Evolutionary conservation across 2,113 vertebrate species (phyloP).

Genomic region (Chlorodrepanis virens): DNA sequence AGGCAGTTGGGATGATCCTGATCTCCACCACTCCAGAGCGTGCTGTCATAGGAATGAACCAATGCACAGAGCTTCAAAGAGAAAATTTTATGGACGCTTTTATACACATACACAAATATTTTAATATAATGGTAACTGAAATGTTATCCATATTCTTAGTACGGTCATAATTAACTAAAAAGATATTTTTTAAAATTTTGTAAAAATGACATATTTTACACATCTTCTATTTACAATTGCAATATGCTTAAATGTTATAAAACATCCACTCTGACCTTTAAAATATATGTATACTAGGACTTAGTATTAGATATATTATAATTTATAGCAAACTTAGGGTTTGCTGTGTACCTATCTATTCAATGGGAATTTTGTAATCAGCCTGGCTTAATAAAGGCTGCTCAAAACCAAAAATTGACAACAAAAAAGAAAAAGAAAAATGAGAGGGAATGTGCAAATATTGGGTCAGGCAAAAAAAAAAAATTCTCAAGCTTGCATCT

Average conservation of each 20-base stretch:
- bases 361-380: slow-evolving; percentile 66
- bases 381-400: slow-evolving; percentile 75
- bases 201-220: slow-evolving; percentile 97
- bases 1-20: background rate
- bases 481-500: slow-evolving; percentile 48
- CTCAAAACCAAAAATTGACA: slow-evolving; percentile 47
- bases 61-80: slow-evolving; percentile 28
- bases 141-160: slow-evolving; percentile 88
- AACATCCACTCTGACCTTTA: slow-evolving; percentile 84
- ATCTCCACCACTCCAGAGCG: background rate
- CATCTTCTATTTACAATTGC: slow-evolving; percentile 98
- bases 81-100: slow-evolving; percentile 65
- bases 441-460: slow-evolving; percentile 73
- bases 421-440: background rate
- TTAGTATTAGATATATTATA: slow-evolving; percentile 80
- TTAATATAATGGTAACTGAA: slow-evolving; percentile 77
- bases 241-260: slow-evolving; percentile 96
- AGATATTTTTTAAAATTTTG: slow-evolving; percentile 79
- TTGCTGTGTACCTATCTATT: slow-evolving; percentile 78
- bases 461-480: slow-evolving; percentile 49
- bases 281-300: slow-evolving; percentile 80
- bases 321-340: slow-evolving; percentile 64
- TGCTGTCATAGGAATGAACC: background rate
- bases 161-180: slow-evolving; percentile 80
- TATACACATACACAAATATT: slow-evolving; percentile 83